phyloP scores from a whole-genome alignment of 1,140 invertebrate genomes.

The Drosophila pseudoobscura region DNA sequence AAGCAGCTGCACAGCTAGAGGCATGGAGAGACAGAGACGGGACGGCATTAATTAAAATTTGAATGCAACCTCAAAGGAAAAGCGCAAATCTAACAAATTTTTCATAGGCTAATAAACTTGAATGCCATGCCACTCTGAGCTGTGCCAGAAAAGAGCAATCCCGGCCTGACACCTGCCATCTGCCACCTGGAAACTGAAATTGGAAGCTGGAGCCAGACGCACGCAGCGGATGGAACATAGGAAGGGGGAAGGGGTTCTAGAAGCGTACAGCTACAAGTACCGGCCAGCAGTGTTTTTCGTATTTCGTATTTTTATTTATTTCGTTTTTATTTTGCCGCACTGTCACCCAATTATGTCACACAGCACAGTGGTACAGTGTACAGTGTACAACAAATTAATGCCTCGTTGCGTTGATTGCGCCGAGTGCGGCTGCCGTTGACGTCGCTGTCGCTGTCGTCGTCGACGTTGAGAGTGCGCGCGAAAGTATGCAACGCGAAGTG shows the following conservation, averaged over 20 bases:
- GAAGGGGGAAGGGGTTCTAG: conserved; percentile 13
- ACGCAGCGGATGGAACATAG: not conserved
- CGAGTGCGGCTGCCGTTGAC: conserved; percentile 49
- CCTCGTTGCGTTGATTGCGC: conserved; percentile 81
- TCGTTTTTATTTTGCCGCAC: conserved; percentile 70
- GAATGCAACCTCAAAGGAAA: conserved; percentile 74
- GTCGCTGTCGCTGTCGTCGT: conserved; percentile 12
- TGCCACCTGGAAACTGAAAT: conserved; percentile 3
- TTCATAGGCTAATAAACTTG: conserved; percentile 82
- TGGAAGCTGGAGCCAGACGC: not conserved
- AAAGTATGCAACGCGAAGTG: conserved; percentile 73
- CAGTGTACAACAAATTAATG: conserved; percentile 82
- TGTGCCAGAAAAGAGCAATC: conserved; percentile 42
- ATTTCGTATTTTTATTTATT: conserved; percentile 35
- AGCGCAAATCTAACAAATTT: conserved; percentile 77
- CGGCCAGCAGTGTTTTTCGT: conserved; percentile 62
- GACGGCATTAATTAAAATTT: conserved; percentile 79
- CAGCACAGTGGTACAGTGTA: conserved; percentile 4
- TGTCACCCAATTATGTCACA: conserved; percentile 82
- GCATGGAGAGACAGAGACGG: not conserved
- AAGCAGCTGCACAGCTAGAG: not conserved
- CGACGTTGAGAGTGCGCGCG: conserved; percentile 55
- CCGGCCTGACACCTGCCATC: conserved; percentile 30
- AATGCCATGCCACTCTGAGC: conserved; percentile 40
- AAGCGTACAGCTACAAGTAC: conserved; percentile 29